A percentile compares a stretch with the other conserved stretches of the same genome.
Conservation (phyloP, 2,113 vertebrate species). For the Cathartes aura region DNA sequence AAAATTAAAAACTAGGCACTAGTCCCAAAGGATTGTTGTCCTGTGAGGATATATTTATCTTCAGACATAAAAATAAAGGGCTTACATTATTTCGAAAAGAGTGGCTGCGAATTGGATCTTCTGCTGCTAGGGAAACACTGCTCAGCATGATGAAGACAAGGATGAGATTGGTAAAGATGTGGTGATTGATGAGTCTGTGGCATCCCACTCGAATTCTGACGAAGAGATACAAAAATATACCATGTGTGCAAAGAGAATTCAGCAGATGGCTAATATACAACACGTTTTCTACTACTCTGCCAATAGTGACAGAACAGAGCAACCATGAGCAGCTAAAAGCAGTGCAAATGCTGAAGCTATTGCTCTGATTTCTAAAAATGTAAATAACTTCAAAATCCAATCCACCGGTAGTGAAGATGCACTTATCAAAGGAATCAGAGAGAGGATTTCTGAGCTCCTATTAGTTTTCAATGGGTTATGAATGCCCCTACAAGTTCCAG, state of each 20-base stretch:
- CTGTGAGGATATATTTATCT: background rate
- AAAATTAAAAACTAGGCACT: background rate
- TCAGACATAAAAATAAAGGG: background rate
- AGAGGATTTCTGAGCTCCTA: background rate
- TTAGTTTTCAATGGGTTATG: background rate
- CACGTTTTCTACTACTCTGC: background rate
- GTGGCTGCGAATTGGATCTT: constrained; percentile 96
- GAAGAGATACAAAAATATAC: constrained; percentile 41
- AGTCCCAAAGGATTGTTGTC: background rate
- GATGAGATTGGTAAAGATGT: constrained; percentile 98
- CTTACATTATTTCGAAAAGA: constrained; percentile 98
- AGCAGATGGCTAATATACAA: background rate
- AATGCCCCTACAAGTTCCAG: background rate
- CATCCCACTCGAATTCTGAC: constrained; percentile 93
- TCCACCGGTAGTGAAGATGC: background rate
- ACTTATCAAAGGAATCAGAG: background rate
- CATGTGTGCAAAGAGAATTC: background rate
- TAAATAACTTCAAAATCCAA: background rate
- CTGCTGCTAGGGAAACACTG: constrained; percentile 94
- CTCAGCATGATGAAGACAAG: constrained; percentile 99
- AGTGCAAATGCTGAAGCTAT: background rate
- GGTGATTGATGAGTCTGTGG: constrained; percentile 96
- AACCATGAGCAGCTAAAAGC: background rate
- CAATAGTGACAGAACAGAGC: background rate
- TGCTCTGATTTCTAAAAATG: background rate